phyloP scores from a whole-genome alignment of 2,797 vertebrate genomes.

The Sebastiscus tertius region DNA sequence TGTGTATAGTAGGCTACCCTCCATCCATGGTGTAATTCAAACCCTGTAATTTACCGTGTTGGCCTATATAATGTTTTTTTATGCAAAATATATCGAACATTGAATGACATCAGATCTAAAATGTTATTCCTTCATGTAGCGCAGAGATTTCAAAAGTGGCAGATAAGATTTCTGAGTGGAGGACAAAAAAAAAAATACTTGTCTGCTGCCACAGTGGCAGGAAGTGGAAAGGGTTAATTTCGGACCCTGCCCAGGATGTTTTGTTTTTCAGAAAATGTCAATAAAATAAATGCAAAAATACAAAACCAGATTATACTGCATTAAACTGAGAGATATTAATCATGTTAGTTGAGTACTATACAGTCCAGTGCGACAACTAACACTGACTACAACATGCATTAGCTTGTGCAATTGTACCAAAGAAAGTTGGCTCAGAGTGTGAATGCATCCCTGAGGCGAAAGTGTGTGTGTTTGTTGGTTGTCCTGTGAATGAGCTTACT shows the following conservation, averaged over 20 bases:
- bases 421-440: neutral
- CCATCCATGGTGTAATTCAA: too few species aligned
- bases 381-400: neutral
- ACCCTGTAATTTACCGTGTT: too few species aligned
- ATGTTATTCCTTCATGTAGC: too few species aligned
- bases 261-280: neutral
- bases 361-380: neutral
- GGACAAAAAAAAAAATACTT: too few species aligned
- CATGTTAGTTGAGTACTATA: neutral
- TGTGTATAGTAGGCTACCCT: too few species aligned
- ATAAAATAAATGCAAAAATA: neutral
- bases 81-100: too few species aligned
- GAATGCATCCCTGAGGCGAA: neutral
- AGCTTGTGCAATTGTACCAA: neutral
- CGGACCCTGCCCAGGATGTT: neutral
- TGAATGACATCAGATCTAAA: too few species aligned
- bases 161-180: too few species aligned
- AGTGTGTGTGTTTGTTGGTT: neutral
- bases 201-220: too few species aligned
- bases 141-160: too few species aligned
- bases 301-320: neutral
- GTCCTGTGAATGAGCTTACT: conserved; percentile 71
- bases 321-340: neutral
- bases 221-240: too few species aligned
- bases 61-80: too few species aligned